phyloP scores from a whole-genome alignment of 2,113 vertebrate genomes.

The Stigmatopora argus region DNA sequence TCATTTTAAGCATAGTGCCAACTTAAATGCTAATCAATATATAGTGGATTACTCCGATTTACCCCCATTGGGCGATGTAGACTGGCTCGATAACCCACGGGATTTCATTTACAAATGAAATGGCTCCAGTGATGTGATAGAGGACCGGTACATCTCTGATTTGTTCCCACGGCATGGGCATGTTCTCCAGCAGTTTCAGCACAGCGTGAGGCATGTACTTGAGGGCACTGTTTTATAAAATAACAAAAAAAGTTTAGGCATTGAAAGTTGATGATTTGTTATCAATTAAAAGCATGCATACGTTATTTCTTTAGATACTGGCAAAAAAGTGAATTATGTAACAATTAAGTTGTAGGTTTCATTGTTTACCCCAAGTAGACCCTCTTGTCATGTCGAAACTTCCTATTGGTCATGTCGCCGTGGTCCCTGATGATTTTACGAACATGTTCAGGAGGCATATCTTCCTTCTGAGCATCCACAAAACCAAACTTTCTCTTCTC shows the following conservation, averaged over 20 bases:
- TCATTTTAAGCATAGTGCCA: background rate
- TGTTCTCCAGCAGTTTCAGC: conserved; percentile 96
- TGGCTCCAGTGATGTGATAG: conserved; percentile 97
- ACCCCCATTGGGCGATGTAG: conserved; percentile 99
- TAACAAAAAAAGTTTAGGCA: background rate
- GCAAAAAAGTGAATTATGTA: background rate
- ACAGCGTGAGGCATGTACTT: conserved; percentile 99
- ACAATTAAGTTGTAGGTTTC: background rate
- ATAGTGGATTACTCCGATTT: conserved; percentile 31
- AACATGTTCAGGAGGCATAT: conserved; percentile 98
- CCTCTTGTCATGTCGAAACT: conserved; percentile 97
- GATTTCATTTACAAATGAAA: conserved; percentile 98
- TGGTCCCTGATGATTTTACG: conserved; percentile 98
- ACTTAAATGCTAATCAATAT: background rate
- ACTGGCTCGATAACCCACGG: conserved; percentile 98
- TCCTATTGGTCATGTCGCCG: conserved; percentile 98
- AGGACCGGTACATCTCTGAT: conserved; percentile 93
- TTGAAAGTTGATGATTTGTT: background rate
- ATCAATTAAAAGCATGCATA: background rate
- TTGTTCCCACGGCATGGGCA: conserved; percentile 99
- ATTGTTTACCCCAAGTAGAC: conserved; percentile 89
- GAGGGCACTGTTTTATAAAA: conserved; percentile 75
- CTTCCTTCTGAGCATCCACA: conserved; percentile 98
- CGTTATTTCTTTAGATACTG: background rate
- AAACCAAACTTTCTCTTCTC: conserved; percentile 98